Evolutionary conservation across 1,140 invertebrate species (phyloP).

Genomic region (Limonius californicus): DNA sequence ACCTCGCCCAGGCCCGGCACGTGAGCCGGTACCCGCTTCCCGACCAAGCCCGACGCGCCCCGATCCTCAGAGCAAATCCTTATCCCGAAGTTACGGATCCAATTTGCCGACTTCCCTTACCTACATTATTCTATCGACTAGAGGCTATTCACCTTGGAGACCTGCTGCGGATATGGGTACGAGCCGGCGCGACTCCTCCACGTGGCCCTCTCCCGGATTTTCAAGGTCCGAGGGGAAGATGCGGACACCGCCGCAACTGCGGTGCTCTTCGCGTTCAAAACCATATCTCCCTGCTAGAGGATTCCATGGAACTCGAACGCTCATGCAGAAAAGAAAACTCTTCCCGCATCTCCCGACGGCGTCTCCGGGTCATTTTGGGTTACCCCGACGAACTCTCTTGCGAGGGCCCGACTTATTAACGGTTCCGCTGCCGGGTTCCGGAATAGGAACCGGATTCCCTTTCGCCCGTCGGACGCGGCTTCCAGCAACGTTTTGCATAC

Average conservation of each 20-base stretch:
- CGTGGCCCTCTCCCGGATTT: conserved; percentile 68
- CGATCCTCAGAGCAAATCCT: too few relatives aligned
- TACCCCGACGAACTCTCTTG: conserved; percentile 51
- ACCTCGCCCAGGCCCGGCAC: too few relatives aligned
- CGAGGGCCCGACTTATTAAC: conserved; percentile 60
- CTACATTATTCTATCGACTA: too few relatives aligned
- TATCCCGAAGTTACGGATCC: too few relatives aligned
- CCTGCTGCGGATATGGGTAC: conserved; percentile 78
- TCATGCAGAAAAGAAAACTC: conserved; percentile 78
- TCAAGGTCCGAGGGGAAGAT: conserved; percentile 66
- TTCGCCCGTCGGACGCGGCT: conserved; percentile 52
- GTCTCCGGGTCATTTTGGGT: conserved; percentile 64
- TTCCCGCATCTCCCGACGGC: conserved; percentile 66
- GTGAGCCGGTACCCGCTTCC: too few relatives aligned
- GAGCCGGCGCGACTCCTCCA: conserved; percentile 59
- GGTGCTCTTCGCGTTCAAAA: conserved; percentile 64
- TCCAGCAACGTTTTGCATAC: too few relatives aligned
- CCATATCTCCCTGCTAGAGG: conserved; percentile 64
- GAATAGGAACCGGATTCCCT: conserved; percentile 71
- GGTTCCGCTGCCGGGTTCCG: conserved; percentile 69
- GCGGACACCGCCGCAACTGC: conserved; percentile 64
- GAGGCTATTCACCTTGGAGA: conserved; percentile 88
- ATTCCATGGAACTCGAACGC: conserved; percentile 65
- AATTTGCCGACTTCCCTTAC: too few relatives aligned
- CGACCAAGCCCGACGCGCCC: too few relatives aligned